Evolutionary conservation across 2,888 invertebrate genomes (phyloP).

Genomic region (Drosophila gaucha): DNA sequence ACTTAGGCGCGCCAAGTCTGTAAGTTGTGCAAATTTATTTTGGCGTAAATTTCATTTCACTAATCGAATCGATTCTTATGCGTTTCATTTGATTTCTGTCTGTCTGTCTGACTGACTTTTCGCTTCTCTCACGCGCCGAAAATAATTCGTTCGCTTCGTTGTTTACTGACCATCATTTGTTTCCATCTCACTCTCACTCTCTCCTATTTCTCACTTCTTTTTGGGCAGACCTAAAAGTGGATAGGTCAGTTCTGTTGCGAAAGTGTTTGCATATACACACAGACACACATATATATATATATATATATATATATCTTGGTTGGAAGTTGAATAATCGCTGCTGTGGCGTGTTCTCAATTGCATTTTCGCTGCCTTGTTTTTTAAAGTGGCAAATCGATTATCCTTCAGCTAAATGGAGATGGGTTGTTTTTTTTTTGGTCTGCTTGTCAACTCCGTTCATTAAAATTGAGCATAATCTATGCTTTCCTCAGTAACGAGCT

Average conservation of each 20-base stretch:
- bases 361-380: slow-evolving; percentile 6
- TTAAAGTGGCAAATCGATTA: slow-evolving; percentile 2
- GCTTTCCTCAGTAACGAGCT: too few relatives aligned
- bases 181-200: slow-evolving; percentile 2
- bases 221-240: slow-evolving; percentile 6
- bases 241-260: slow-evolving; percentile 35
- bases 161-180: slow-evolving; percentile 53
- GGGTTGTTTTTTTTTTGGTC: background rate
- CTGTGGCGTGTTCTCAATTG: slow-evolving; percentile 16
- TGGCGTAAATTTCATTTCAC: slow-evolving; percentile 79
- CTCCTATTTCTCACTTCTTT: background rate
- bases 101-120: slow-evolving; percentile 63
- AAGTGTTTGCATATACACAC: slow-evolving; percentile 4
- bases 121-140: slow-evolving; percentile 31
- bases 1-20: slow-evolving; percentile 68
- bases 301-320: background rate
- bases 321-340: slow-evolving; percentile 14
- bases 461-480: slow-evolving; percentile 1
- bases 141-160: slow-evolving; percentile 36
- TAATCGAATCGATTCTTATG: slow-evolving; percentile 80
- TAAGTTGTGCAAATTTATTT: slow-evolving; percentile 77
- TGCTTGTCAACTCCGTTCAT: slow-evolving; percentile 6
- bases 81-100: slow-evolving; percentile 72
- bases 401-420: background rate
- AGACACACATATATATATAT: background rate